A percentile compares a stretch with the other conserved stretches of the same genome.
These are phyloP conservation scores for Aphodius sticticus DNA, from an alignment of 2,888 invertebrate genomes.

Conservation along the genomic window DNA sequence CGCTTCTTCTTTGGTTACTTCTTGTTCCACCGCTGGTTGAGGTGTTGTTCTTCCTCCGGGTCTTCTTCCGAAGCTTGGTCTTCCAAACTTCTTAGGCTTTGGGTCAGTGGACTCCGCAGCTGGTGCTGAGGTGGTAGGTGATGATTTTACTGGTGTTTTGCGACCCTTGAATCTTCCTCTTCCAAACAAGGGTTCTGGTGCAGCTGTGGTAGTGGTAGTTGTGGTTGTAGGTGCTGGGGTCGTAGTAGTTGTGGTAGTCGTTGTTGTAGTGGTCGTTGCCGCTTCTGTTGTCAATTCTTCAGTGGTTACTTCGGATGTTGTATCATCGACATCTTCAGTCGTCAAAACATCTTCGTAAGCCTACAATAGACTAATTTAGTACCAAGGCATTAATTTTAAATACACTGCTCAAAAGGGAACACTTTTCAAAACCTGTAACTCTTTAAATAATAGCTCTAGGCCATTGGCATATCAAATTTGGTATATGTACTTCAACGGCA, in stretches of 20 bases:
- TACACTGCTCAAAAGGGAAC: too few species aligned
- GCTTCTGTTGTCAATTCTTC: slow-evolving; percentile 62
- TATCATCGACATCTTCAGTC: slow-evolving; percentile 47
- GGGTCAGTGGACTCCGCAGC: slow-evolving; percentile 53
- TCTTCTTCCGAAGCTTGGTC: slow-evolving; percentile 63
- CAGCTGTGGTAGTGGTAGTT: slow-evolving; percentile 63
- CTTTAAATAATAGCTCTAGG: too few species aligned
- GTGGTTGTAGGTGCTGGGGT: slow-evolving; percentile 67
- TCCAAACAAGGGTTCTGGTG: slow-evolving; percentile 53
- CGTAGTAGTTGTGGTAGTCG: slow-evolving; percentile 64
- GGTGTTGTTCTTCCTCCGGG: slow-evolving; percentile 55
- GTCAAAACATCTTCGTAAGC: slow-evolving; percentile 20
- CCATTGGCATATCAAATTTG: too few species aligned
- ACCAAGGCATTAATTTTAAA: too few species aligned
- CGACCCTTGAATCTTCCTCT: slow-evolving; percentile 49
- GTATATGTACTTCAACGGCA: too few species aligned
- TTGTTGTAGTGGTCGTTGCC: slow-evolving; percentile 62
- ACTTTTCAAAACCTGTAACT: too few species aligned
- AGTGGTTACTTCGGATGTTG: slow-evolving; percentile 53
- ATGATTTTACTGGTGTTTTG: slow-evolving; percentile 46
- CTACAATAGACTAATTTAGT: not conserved
- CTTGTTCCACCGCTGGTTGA: slow-evolving; percentile 54
- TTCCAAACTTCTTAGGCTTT: slow-evolving; percentile 59
- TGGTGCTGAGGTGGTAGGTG: slow-evolving; percentile 56
- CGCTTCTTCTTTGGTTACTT: slow-evolving; percentile 57